Evolutionary conservation across 2,113 vertebrate genomes (phyloP).

Genomic region (Dryoscopus gambensis): DNA sequence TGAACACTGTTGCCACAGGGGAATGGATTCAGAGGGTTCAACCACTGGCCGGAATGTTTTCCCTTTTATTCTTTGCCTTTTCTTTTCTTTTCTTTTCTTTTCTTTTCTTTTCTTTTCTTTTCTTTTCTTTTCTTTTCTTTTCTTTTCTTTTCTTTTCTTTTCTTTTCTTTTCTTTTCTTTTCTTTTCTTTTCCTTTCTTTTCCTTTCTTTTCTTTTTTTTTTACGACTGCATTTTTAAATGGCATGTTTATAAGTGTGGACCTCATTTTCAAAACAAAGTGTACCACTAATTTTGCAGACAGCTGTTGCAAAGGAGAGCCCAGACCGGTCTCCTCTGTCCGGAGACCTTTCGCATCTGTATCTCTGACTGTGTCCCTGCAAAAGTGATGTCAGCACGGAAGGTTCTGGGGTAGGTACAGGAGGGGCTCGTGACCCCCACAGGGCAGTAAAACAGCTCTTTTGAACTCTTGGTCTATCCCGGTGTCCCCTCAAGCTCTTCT

Average conservation of each 20-base stretch:
- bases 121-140: too few relatives aligned
- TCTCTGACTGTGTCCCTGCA: background rate
- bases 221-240: background rate
- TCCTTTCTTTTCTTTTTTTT: too few relatives aligned
- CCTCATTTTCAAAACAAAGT: background rate
- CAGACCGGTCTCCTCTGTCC: too few relatives aligned
- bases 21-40: background rate
- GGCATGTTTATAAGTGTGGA: background rate
- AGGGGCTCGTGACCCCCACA: background rate
- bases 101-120: too few relatives aligned
- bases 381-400: background rate
- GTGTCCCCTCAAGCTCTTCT: background rate
- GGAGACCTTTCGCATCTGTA: accelerated
- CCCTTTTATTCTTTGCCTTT: background rate
- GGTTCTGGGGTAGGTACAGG: background rate
- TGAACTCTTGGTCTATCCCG: background rate
- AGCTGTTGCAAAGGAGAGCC: background rate
- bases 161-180: too few relatives aligned
- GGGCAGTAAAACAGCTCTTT: background rate
- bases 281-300: background rate
- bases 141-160: too few relatives aligned
- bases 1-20: background rate
- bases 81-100: background rate
- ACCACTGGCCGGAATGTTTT: background rate
- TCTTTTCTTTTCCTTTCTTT: too few relatives aligned